Conservation (phyloP, 2,113 vertebrate species). For the Malurus elegans region DNA sequence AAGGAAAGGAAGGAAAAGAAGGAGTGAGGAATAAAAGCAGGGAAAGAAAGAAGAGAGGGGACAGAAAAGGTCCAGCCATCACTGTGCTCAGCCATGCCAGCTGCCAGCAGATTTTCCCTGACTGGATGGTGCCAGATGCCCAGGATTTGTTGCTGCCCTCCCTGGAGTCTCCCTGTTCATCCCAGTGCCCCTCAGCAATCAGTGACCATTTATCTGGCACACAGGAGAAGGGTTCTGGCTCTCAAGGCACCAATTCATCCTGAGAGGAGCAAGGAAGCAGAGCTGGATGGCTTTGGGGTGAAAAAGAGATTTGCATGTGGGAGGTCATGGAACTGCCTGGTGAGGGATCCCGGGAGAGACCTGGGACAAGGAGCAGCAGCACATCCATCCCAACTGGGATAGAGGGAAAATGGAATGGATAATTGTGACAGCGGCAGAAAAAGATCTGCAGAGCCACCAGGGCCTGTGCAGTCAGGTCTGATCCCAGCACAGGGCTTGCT, state of each 20-base stretch:
- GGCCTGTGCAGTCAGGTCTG: background rate
- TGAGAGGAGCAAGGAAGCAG: background rate
- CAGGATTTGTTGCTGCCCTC: background rate
- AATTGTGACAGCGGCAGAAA: background rate
- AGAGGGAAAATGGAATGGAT: background rate
- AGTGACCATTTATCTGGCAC: background rate
- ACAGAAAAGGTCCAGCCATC: background rate
- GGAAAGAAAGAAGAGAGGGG: background rate
- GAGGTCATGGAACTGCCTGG: fast-evolving
- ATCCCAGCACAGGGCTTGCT: background rate
- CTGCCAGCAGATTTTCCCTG: background rate
- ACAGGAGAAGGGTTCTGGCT: background rate
- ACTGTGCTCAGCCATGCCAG: background rate
- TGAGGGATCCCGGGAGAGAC: background rate
- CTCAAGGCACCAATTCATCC: background rate
- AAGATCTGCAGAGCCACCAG: background rate
- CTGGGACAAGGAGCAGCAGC: background rate
- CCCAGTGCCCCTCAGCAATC: background rate
- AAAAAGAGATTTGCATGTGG: background rate
- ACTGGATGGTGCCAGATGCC: background rate
- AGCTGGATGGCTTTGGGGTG: background rate
- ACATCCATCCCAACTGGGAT: background rate
- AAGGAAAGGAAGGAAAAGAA: background rate
- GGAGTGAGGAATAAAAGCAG: background rate
- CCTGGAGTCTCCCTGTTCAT: background rate